Evolutionary conservation across 2,888 invertebrate genomes (phyloP), one percentile per base, ranked within the genome.

Genomic region (Lepidocyrtoides sp.): DNA sequence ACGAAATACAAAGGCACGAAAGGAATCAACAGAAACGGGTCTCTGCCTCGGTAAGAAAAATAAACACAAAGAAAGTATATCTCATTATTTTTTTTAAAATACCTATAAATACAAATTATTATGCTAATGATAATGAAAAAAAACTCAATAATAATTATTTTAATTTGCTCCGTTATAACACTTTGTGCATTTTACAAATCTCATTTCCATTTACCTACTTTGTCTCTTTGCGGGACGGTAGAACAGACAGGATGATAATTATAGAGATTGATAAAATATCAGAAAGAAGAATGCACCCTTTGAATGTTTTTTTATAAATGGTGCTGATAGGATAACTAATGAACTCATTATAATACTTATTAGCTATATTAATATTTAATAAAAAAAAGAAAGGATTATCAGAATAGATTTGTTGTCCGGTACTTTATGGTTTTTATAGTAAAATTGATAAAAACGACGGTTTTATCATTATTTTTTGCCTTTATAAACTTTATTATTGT

Each of bases 21-120:
- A 88, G 88, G 85, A 96, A 96, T 94, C 96, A 96, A 95, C 96
- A 96, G 94, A 97, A 97, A 95, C 94, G 95, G 93, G 93, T 94
- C 48, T 93, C 93, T 36, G 93, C 93, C 12, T 94, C 94, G 77
- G 94, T 94, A 91, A 93, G 94, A n/a, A 29, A 41, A 75, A 44
- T 41, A 20, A 17, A 3, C 29, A 32, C 4, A n/a, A n/a, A n/a
- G n/a, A n/a, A n/a, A n/a, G n/a, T 14, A 20, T 5, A 4, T 17
- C n/a, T 63, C 20, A 63, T 63, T 10, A 10, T 60, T 26, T 23
- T 26, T 60, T 60, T 20, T 23, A 10, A 26, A n/a, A n/a, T n/a
- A n/a, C n/a, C n/a, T n/a, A n/a, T n/a, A n/a, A n/a, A n/a, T n/a
- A n/a, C n/a, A n/a, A n/a, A n/a, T n/a, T 26, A 60, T 32, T 29